Base-by-base conservation (phyloP, 2,113 vertebrate genomes). In the Rhinoderma darwinii region DNA sequence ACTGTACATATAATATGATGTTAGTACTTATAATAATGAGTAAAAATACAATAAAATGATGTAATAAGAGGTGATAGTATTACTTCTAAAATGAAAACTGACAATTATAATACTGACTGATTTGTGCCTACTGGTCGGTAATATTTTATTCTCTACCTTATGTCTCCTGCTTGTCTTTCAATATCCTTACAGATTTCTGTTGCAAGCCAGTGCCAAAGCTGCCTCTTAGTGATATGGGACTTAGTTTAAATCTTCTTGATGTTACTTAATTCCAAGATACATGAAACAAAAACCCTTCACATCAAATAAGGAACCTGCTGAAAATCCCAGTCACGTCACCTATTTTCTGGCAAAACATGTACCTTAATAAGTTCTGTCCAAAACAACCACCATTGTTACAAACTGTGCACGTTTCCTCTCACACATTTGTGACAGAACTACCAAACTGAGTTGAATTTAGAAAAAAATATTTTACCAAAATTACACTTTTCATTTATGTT, bases 351-450 rank as follows among this genome's bases (percentile, higher is more conserved):
- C n/a, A 56, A 43, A 66, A 66, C 56, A 88, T 70, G 20, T 76
- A 56, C 20, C 25, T 86, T 88, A 61, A 32, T 82, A 18, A 41
- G n/a, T 22, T n/a, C 41, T 87, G n/a, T 76, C 43, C 41, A 76
- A 76, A 47, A n/a, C 73, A 70, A 73, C 20, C 39, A 22, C n/a
- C 18, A n/a, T 81, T 25, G 54, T 17, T 51, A 5, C 82, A 50
- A 61, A 54, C 37, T 25, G 77, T 79, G 50, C 39, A 88, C 78
- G 77, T 86, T 25, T 74, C 44, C 68, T 61, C 70, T 27, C 72
- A 66, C 72, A 73, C 15, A 47, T 54, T 85, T n/a, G n/a, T 83
- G 81, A 50, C 25, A 50, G 12, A 50, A 76, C 39, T 22, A 2
- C 75, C n/a, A 51, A n/a, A 11, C 6, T 25, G 12, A 43, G 17